Conservation (phyloP, 2,797 vertebrate species). For the Psittacula derbiana region DNA sequence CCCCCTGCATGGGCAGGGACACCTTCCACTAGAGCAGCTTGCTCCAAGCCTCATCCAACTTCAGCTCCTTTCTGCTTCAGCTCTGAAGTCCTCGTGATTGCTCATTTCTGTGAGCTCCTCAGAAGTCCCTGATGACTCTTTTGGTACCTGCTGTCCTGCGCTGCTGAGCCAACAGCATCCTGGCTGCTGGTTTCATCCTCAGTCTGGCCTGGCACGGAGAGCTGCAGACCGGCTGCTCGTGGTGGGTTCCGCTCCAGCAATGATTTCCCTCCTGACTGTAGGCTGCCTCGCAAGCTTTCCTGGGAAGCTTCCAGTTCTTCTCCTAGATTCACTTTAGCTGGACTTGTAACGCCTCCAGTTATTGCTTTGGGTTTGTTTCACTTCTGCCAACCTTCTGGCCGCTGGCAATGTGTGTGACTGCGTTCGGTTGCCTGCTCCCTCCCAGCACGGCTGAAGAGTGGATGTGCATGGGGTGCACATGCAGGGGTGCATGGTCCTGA, state of each 20-base stretch:
- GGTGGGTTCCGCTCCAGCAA: not conserved
- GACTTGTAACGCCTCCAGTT: not conserved
- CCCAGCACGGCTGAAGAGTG: not conserved
- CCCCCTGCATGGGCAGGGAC: not conserved
- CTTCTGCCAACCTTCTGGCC: not conserved
- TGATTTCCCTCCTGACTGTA: not conserved
- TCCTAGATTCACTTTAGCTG: not conserved
- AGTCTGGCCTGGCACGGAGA: not conserved
- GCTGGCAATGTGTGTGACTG: fast-evolving
- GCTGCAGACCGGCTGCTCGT: fast-evolving
- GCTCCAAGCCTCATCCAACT: not conserved
- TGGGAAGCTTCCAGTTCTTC: not conserved
- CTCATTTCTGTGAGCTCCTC: not conserved
- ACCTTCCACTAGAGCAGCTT: not conserved
- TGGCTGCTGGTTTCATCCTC: not conserved
- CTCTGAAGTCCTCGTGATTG: not conserved
- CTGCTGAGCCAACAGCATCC: not conserved
- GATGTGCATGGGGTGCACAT: fast-evolving
- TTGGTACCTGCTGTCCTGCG: not conserved
- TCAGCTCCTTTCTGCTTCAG: not conserved
- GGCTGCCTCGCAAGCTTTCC: not conserved
- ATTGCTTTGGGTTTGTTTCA: not conserved
- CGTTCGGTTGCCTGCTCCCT: not conserved
- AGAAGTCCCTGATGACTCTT: not conserved
- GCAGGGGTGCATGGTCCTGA: not conserved